Evolutionary conservation across 2,113 vertebrate species (phyloP).

Genomic region (Myiagra hebetior): DNA sequence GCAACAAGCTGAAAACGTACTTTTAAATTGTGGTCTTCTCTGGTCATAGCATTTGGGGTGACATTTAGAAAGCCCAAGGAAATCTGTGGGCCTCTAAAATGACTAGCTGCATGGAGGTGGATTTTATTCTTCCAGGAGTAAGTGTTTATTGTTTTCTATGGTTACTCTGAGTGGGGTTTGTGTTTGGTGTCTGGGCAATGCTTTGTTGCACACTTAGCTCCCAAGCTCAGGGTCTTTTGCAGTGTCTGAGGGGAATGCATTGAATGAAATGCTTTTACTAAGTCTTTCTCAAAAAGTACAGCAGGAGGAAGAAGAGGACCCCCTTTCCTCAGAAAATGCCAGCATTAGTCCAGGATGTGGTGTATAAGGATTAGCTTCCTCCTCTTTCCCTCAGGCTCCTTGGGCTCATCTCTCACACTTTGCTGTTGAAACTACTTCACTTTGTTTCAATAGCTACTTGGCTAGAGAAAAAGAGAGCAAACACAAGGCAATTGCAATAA

Average conservation of each 20-base stretch:
- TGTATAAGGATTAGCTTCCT: neutral
- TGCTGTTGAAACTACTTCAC: neutral
- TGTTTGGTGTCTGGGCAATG: fast-evolving
- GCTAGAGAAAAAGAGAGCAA: neutral
- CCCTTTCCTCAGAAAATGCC: neutral
- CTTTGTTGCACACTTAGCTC: neutral
- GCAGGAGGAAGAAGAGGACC: neutral
- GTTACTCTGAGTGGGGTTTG: neutral
- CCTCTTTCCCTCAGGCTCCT: neutral
- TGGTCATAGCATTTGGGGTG: neutral
- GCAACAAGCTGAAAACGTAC: fast-evolving
- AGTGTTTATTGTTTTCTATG: neutral
- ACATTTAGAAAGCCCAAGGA: neutral
- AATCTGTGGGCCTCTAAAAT: neutral
- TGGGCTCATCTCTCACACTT: neutral
- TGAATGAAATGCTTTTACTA: neutral
- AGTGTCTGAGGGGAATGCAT: neutral
- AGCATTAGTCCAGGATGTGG: neutral
- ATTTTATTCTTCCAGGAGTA: neutral
- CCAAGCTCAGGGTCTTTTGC: neutral
- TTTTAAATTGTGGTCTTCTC: neutral
- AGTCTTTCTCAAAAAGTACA: neutral
- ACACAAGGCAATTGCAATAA: neutral
- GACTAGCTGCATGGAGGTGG: neutral
- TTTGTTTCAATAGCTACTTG: neutral